Evolutionary conservation across 2,113 vertebrate species (phyloP), one percentile per base, ranked within the genome.

Genomic region (Oxygymnocypris stewartii): DNA sequence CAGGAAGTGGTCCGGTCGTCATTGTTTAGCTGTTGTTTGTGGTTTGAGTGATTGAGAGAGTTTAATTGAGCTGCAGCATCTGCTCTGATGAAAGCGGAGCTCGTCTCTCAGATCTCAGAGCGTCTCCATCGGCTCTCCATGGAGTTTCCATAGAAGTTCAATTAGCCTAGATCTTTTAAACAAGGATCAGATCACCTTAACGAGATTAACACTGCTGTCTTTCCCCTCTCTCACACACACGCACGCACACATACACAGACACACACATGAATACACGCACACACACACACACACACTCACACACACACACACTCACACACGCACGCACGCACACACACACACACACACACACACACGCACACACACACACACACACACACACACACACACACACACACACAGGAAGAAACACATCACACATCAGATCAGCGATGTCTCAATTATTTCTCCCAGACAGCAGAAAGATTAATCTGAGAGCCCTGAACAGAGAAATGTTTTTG

Each of bases 61-160:
- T 85, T 92, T 96, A 95, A 95, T 95, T 95, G 94, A 94, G 92
- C 92, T 91, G 87, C 87, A 89, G 92, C 94, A 96, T 96, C 95
- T 96, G 96, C 92, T 94, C 37, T 82, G 35, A 40, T 81, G 78
- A 80, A 80, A 80, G 54, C 31, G 47, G 28, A 78, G 49, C 79
- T 82, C 40, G 16, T 49, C 28, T 65, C 79, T 81, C 14, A 73
- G 69, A 73, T 57, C 82, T n/a, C 51, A 4, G 0, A 79, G 47
- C n/a, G 18, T n/a, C 79, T 85, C 63, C 47, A 63, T n/a, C n/a
- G 37, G 49, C 83, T 87, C 78, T 85, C 85, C 37, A 35, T 73
- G 82, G 87, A 65, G 87, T 87, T 88, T 79, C 87, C 73, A 90
- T 88, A 76, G 82, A 4, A 79, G 35, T 82, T 90, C 85, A 87